Percentiles rank a stretch among this genome's conserved stretches.
These are phyloP conservation scores for Piaya cayana DNA, from an alignment of 2,113 vertebrate genomes.

Conservation along the genomic window DNA sequence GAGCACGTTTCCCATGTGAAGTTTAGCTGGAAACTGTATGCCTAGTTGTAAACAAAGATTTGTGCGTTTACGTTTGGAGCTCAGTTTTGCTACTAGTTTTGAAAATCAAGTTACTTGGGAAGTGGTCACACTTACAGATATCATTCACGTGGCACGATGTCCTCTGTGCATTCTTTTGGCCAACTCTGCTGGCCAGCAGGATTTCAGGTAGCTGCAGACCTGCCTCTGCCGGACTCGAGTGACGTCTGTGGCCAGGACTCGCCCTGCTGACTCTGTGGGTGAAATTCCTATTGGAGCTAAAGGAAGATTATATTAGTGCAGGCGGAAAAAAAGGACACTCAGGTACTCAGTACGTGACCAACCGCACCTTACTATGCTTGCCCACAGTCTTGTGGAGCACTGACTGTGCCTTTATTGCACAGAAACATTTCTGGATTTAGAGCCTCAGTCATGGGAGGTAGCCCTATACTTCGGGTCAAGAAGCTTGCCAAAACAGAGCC, in stretches of 20 bases:
- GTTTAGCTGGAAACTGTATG: background rate
- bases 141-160: background rate
- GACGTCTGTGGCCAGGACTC: fast-evolving
- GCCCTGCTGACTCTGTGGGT: background rate
- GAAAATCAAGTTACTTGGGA: background rate
- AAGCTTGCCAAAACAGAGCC: background rate
- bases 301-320: background rate
- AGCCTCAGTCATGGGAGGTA: fast-evolving
- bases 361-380: fast-evolving
- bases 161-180: background rate
- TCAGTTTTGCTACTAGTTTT: background rate
- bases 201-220: background rate
- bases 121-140: background rate
- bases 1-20: background rate
- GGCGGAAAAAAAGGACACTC: background rate
- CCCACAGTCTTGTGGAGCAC: background rate
- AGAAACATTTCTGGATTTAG: fast-evolving
- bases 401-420: background rate
- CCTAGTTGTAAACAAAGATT: background rate
- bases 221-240: background rate
- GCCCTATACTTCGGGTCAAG: fast-evolving
- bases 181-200: background rate
- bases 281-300: background rate
- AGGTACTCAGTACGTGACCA: background rate
- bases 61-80: background rate